Conservation (phyloP, 2,113 vertebrate genomes). For the Podilymbus podiceps region DNA sequence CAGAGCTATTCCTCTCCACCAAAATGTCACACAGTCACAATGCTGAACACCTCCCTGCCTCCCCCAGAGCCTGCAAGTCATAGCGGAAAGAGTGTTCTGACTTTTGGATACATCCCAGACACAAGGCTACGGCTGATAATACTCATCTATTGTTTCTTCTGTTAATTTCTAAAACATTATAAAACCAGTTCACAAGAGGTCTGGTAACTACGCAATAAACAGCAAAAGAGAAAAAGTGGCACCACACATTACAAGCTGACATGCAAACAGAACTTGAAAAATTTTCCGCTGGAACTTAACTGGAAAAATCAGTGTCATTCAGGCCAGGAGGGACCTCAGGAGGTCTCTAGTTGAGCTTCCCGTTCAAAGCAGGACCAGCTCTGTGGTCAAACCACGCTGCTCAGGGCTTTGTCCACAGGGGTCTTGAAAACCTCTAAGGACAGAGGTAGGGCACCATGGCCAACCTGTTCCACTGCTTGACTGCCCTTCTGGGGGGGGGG, state of each 20-base stretch:
- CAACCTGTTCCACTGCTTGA: background rate
- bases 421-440: background rate
- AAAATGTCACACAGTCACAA: constrained; percentile 21
- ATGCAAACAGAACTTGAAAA: background rate
- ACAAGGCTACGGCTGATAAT: background rate
- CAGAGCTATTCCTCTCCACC: constrained; percentile 9
- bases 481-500: too few species aligned
- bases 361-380: background rate
- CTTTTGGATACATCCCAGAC: background rate
- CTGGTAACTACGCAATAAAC: background rate
- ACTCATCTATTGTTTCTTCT: background rate
- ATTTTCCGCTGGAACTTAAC: background rate
- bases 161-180: background rate
- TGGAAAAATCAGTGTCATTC: background rate
- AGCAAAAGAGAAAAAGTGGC: background rate
- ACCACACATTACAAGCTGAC: background rate
- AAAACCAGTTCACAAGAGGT: background rate
- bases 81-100: background rate
- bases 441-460: fast-evolving
- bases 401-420: background rate
- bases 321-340: background rate
- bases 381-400: background rate
- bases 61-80: constrained; percentile 20
- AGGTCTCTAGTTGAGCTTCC: background rate
- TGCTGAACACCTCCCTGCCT: background rate